Evolutionary conservation across 2,797 vertebrate species (phyloP).

Genomic region (Graptemys geographica): DNA sequence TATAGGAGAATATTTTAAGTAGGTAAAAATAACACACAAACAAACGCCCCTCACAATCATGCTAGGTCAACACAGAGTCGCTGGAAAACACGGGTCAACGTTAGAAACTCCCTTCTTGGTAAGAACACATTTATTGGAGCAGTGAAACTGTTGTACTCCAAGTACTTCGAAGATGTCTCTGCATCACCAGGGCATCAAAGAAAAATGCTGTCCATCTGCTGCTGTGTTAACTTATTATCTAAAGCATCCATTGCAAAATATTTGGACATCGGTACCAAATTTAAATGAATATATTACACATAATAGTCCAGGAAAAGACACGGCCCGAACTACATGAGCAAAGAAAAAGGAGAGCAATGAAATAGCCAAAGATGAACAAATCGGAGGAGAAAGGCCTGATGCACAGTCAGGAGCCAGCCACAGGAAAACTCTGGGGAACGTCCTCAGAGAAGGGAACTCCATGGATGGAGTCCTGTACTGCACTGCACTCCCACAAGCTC

Average conservation of each 20-base stretch:
- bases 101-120: neutral
- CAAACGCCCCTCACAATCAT: neutral
- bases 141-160: accelerated
- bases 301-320: neutral
- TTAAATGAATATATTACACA: neutral
- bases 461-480: neutral
- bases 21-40: neutral
- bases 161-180: neutral
- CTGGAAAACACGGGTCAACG: neutral
- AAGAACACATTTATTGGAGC: accelerated
- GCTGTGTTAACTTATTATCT: neutral
- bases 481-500: neutral
- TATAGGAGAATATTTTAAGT: conserved; percentile 2
- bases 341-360: conserved; percentile 31
- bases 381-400: neutral
- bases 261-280: neutral
- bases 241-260: neutral
- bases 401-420: neutral
- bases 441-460: neutral
- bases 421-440: neutral
- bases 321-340: neutral
- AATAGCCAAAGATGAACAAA: neutral
- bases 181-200: neutral
- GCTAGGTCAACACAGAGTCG: neutral
- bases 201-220: neutral